These are phyloP conservation scores for Augochlorella aurata DNA, from an alignment of 2,888 invertebrate genomes.

Conservation along the genomic window DNA sequence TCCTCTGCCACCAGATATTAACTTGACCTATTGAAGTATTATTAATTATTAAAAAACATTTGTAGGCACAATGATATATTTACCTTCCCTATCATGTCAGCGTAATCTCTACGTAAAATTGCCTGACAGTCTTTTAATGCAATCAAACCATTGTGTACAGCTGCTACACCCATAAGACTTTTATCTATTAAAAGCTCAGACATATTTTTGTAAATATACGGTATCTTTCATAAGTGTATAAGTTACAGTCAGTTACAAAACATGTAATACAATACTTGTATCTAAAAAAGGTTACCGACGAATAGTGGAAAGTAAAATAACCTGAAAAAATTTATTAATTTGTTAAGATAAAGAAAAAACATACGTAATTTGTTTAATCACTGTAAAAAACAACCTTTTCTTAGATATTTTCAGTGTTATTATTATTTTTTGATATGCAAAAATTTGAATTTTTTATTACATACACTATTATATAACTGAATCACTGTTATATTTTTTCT, in stretches of 20 bases:
- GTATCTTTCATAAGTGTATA: neutral
- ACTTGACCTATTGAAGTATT: constrained; percentile 25
- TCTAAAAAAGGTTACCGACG: neutral
- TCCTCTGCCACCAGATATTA: constrained; percentile 88
- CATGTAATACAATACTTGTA: neutral
- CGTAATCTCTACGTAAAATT: constrained; percentile 78
- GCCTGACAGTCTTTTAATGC: constrained; percentile 62
- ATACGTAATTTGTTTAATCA: neutral
- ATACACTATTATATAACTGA: too few relatives aligned
- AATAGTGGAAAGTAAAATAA: neutral
- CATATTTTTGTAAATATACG: neutral
- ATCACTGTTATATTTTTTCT: neutral
- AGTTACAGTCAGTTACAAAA: neutral
- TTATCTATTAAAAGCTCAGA: constrained; percentile 63
- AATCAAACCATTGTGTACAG: constrained; percentile 81
- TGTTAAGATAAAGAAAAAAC: neutral
- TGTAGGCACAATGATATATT: neutral
- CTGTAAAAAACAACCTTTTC: neutral
- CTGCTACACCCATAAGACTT: constrained; percentile 83
- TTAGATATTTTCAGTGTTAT: neutral
- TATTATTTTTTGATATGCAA: neutral
- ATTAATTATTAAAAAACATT: neutral
- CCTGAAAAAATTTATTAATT: neutral
- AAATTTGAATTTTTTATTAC: neutral
- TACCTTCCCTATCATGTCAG: constrained; percentile 27